Percentiles rank a stretch among this genome's conserved stretches.
Conservation (phyloP, 2,888 invertebrate species). For the Apotomis turbidana region DNA sequence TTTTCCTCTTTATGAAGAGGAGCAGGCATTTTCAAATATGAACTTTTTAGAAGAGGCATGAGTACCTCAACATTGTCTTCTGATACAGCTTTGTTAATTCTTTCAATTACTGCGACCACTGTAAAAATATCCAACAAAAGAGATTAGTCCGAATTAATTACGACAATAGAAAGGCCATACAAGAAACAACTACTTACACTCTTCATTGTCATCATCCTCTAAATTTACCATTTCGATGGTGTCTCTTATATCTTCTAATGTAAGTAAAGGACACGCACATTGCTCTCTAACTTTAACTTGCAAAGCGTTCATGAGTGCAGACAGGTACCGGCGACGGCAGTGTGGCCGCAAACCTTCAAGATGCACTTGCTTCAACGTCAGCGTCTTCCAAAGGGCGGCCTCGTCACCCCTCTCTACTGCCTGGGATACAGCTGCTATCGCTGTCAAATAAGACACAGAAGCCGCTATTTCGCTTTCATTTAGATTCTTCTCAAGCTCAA, state of each 20-base stretch:
- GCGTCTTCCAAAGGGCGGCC: conserved; percentile 80
- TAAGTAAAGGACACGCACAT: conserved; percentile 83
- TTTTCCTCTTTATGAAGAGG: conserved; percentile 76
- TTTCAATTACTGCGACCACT: conserved; percentile 83
- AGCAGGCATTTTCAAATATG: conserved; percentile 72
- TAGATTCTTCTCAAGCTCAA: conserved; percentile 82
- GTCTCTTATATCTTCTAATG: conserved; percentile 87
- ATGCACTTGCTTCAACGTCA: conserved; percentile 77
- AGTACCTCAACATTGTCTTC: conserved; percentile 79
- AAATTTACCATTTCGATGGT: conserved; percentile 86
- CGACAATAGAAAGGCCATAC: conserved; percentile 3
- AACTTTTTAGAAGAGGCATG: conserved; percentile 75
- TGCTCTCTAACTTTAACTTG: conserved; percentile 76
- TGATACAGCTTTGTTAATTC: conserved; percentile 84
- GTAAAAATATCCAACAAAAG: conserved; percentile 50
- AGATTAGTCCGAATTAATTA: conserved; percentile 1
- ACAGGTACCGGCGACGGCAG: conserved; percentile 82
- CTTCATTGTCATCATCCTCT: conserved; percentile 84
- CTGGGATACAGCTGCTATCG: conserved; percentile 86
- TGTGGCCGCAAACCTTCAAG: conserved; percentile 81
- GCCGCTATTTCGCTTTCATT: conserved; percentile 85
- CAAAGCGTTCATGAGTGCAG: conserved; percentile 73
- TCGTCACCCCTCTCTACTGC: conserved; percentile 85
- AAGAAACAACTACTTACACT: conserved; percentile 64
- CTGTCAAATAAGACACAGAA: conserved; percentile 83